Percentiles rank a stretch among this genome's conserved stretches.
Evolutionary conservation across 2,113 vertebrate species (phyloP).

Genomic region (Tricholaema leucomelas): DNA sequence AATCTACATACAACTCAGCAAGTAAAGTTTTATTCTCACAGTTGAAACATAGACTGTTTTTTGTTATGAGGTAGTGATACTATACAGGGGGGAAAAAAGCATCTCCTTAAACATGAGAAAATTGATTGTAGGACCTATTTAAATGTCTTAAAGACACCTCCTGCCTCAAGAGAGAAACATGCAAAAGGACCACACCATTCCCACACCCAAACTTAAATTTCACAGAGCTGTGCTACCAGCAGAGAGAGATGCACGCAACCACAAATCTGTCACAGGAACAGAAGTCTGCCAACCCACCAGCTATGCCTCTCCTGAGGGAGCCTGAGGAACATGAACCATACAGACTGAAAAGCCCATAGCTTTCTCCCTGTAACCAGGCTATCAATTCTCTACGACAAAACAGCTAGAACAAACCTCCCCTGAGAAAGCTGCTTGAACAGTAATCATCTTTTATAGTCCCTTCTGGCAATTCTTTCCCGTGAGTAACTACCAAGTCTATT

Average conservation of each 20-base stretch:
- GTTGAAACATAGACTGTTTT: neutral
- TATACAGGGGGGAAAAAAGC: accelerated
- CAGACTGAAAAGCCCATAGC: neutral
- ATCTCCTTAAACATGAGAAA: neutral
- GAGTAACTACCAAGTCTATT: neutral
- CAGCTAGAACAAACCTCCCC: neutral
- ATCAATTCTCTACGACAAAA: neutral
- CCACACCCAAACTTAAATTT: neutral
- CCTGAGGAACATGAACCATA: accelerated
- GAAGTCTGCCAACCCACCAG: neutral
- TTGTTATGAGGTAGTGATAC: neutral
- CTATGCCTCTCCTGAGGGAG: neutral
- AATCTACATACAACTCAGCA: neutral
- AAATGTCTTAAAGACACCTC: neutral
- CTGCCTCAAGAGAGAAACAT: neutral
- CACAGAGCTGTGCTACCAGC: neutral
- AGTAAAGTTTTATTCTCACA: neutral
- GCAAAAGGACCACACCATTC: neutral
- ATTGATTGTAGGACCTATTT: neutral
- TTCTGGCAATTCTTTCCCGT: neutral
- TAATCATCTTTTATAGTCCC: neutral
- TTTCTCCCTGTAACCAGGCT: neutral
- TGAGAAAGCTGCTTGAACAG: neutral
- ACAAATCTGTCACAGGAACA: neutral
- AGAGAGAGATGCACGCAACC: neutral